Evolutionary conservation across 2,888 invertebrate species (phyloP), one percentile per base, ranked within the genome.

Genomic region (Punctoribates punctum): DNA sequence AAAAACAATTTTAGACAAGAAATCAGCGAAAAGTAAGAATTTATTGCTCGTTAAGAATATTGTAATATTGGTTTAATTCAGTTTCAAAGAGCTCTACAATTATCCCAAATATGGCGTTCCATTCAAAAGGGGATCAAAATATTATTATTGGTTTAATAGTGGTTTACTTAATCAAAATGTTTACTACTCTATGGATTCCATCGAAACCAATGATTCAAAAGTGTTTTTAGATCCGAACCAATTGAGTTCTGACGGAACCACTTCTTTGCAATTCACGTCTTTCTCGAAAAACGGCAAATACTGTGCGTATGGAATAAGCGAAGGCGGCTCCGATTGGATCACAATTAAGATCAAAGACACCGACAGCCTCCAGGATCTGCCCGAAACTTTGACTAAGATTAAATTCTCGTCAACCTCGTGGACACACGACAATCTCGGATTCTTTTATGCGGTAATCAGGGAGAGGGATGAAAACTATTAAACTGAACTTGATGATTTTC

Each of bases 271-370:
- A 34, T 20, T 73, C n/a, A 78, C 79, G 9, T 75, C 79, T 3
- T 83, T 80, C 77, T 83, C 84, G 0, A 82, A 85, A 76, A 83
- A 85, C 80, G 85, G 85, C 4, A 76, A 80, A 23, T 80, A 82
- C 23, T 82, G 83, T 79, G 86, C 85, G 1, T 85, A 85, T 79
- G 83, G 83, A 0, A 81, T 86, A 8, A 84, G 85, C 79, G 82
- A 84, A 73, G 84, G 84, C 78, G 86, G 86, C 11, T 85, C 85
- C 65, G 86, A 86, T 78, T 86, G 85, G 86, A 81, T 83, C 8
- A 84, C 83, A 9, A 82, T 86, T 3, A 79, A 84, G 83, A 82
- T 85, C 76, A 83, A 82, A 77, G 80, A 82, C 75, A 82, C 82
- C 1, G 82, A 82, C 0, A 82, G 82, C 25, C 83, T 83, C 23